A percentile compares a stretch with the other conserved stretches of the same genome.
Evolutionary conservation across 2,888 invertebrate species (phyloP).

Genomic region (Acanthacorydalis orientalis): DNA sequence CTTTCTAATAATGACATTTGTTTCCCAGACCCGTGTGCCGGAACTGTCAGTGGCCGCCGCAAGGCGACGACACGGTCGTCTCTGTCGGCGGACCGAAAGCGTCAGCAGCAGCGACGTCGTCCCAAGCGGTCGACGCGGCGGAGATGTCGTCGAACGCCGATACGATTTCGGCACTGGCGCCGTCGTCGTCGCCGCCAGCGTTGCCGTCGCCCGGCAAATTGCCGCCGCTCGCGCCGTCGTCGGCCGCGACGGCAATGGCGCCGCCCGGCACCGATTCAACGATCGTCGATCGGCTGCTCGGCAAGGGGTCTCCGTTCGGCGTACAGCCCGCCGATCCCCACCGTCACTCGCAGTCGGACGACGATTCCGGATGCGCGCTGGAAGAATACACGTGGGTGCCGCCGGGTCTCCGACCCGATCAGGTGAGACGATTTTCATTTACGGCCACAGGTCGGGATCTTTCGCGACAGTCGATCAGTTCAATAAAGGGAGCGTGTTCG

Average conservation of each 20-base stretch:
- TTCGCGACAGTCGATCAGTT: no score
- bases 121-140: background rate
- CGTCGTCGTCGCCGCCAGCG: constrained; percentile 7
- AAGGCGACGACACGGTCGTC: constrained; percentile 32
- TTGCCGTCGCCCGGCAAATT: constrained; percentile 6
- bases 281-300: constrained; percentile 34
- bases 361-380: constrained; percentile 92
- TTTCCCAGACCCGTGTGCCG: constrained; percentile 68
- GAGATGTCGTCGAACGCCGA: background rate
- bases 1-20: no score
- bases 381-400: constrained; percentile 99
- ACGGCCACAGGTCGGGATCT: no score
- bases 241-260: constrained; percentile 28
- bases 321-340: constrained; percentile 47
- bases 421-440: no score
- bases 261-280: constrained; percentile 15
- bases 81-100: constrained; percentile 24
- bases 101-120: constrained; percentile 24
- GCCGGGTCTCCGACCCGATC: constrained; percentile 87
- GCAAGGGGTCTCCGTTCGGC: constrained; percentile 35
- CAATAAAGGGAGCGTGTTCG: no score
- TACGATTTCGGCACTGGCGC: background rate
- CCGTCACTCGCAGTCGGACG: constrained; percentile 83
- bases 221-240: constrained; percentile 22
- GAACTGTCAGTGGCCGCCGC: constrained; percentile 56